phyloP scores from a whole-genome alignment of 92 coral and sea anemone species.

The Parazoanthus swiftii region DNA sequence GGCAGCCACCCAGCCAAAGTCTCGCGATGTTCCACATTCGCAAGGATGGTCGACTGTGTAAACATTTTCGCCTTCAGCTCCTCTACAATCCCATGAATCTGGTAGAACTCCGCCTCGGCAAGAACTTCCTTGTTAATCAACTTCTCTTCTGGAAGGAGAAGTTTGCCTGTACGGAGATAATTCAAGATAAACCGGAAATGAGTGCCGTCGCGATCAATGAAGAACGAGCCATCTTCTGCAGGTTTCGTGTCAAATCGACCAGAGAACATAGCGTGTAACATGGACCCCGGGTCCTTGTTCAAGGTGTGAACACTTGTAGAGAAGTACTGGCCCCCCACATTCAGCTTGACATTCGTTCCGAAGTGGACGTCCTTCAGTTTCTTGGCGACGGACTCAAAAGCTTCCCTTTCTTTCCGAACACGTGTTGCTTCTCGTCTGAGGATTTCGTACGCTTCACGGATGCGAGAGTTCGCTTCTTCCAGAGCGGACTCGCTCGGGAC shows the following conservation, averaged over 20 bases:
- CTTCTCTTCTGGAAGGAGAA: constrained; percentile 55
- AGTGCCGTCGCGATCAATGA: constrained; percentile 70
- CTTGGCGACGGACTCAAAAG: constrained; percentile 58
- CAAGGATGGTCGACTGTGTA: not conserved
- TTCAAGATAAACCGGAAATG: constrained; percentile 68
- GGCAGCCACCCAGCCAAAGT: not conserved
- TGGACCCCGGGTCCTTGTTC: constrained; percentile 59
- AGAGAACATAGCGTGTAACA: constrained; percentile 56
- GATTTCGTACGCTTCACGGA: constrained; percentile 41
- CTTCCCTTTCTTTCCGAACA: constrained; percentile 50
- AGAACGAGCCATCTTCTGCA: constrained; percentile 60
- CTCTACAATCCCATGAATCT: constrained; percentile 49
- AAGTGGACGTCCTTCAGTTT: constrained; percentile 63
- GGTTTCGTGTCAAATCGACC: constrained; percentile 56
- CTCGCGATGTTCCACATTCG: constrained; percentile 1
- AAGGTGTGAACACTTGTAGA: constrained; percentile 55
- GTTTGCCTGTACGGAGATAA: constrained; percentile 64
- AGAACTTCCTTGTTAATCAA: constrained; percentile 44
- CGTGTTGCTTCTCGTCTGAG: constrained; percentile 44
- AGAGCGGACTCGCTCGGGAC: constrained; percentile 24
- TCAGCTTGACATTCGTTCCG: constrained; percentile 46
- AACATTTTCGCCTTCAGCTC: constrained; percentile 36
- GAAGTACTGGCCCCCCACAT: constrained; percentile 61
- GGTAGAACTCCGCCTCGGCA: constrained; percentile 72
- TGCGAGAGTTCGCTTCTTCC: constrained; percentile 28